These are phyloP conservation scores for Polydrusus tereticollis DNA, from an alignment of 2,888 invertebrate species.

Conservation along the genomic window DNA sequence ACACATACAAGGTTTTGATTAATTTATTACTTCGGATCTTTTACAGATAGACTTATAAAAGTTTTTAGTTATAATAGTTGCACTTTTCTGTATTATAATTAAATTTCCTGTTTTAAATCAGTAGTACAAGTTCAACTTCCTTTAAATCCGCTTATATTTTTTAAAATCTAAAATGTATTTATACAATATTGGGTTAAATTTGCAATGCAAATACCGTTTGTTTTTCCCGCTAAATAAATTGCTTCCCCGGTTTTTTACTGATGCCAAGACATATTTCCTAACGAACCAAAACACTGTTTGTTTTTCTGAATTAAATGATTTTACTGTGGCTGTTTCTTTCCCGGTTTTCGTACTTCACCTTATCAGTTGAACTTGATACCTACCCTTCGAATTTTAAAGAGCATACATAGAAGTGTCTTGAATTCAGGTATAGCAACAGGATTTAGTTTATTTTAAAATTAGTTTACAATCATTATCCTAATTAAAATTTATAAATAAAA, in stretches of 20 bases:
- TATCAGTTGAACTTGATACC: background rate
- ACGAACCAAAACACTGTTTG: constrained; percentile 14
- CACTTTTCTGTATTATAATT: too few relatives aligned
- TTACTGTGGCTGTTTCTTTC: background rate
- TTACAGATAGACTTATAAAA: too few relatives aligned
- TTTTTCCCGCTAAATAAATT: background rate
- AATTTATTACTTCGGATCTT: too few relatives aligned
- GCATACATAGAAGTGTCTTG: background rate
- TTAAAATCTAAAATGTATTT: background rate
- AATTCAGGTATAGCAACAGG: too few relatives aligned
- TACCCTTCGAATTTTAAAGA: background rate
- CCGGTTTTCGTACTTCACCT: background rate
- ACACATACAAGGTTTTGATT: too few relatives aligned
- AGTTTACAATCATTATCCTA: too few relatives aligned
- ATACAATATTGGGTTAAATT: background rate
- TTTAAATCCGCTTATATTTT: background rate
- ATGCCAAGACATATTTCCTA: constrained; percentile 25
- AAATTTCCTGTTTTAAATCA: background rate
- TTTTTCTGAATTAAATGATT: constrained; percentile 11
- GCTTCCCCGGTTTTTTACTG: background rate
- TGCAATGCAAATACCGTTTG: constrained; percentile 3
- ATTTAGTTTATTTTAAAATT: too few relatives aligned
- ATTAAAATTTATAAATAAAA: too few relatives aligned
- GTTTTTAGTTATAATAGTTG: too few relatives aligned
- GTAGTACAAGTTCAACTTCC: background rate